Evolutionary conservation across 2,888 invertebrate genomes (phyloP), one percentile per base, ranked within the genome.

Genomic region (Eustalomyia histrio): DNA sequence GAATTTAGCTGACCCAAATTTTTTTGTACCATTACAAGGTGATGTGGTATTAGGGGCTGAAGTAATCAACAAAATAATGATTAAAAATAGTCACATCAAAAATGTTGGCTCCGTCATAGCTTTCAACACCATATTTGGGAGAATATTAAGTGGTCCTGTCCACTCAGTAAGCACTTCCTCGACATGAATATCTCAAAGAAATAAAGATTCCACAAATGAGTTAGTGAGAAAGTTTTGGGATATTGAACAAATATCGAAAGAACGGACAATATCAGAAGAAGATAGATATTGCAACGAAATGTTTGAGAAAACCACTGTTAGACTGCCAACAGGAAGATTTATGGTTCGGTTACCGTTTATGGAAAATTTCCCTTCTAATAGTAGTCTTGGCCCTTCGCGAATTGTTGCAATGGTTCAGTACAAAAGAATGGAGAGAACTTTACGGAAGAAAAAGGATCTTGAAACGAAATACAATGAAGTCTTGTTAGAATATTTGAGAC

Each of bases 171-270:
- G 24, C 14, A 14, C 24, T 55, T 55, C 21, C 14, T 55, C 55
- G 3, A 55, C 55, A 12, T 55, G 55, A 24, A 14, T 24, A 7
- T 24, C 21, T 2, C 24, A 55, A 18, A 18, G 18, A 18, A 53
- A 18, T 53, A 9, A 53, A 18, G 24, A 55, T 8, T 10, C 18
- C n/a, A 55, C 24, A 24, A 55, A 55, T 33, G 57, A 58, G 2
- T 9, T 16, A 33, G 16, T 58, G 5, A 4, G 33, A 16, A 43
- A 57, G 16, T 68, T 68, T 68, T 68, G 68, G 57, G 68, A 68
- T n/a, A 9, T 68, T n/a, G 43, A 68, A 24, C 43, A 58, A 16
- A 17, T 57, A 0, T 6, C 12, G 3, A 65, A 52, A 16, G 14
- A n/a, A 57, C 1, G 16, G 21, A 12, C 18, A 18, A n/a, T 18